Base-by-base conservation (phyloP, 64 coral and sea anemone genomes). In the Montipora sp. region DNA sequence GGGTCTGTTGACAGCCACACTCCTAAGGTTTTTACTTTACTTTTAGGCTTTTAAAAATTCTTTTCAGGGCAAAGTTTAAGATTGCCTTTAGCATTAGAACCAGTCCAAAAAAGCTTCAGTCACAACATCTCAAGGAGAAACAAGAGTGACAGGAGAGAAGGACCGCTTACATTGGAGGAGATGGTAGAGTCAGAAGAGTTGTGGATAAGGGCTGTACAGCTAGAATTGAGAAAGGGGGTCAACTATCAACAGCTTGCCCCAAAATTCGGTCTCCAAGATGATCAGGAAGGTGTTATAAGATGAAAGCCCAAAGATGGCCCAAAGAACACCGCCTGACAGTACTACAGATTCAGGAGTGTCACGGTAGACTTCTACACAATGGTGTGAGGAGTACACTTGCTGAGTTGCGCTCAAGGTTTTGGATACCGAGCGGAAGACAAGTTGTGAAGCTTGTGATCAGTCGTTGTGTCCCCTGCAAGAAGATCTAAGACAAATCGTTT, bases 181-280 rank as follows among this genome's bases (percentile, higher is more conserved):
- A 47, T 92, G 13, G 74, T 22, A 8, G 55, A 16, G 74, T 83
- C 82, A 27, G 76, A 83, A 11, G 75, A 75, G 3, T 11, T 74
- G 16, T 88, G 84, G 94, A 92, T 95, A 51, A 77, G 47, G 47
- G 77, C 86, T 45, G 49, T 13, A 51, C 94, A 95, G 73, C 59
- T n/a, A 77, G 89, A 91, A 6, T 18, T 76, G 55, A 36, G 77
- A 44, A 68, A 75, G 21, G 81, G 57, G 7, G 55, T 24, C 8
- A 83, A 78, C 58, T 92, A 24, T 73, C 81, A 80, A 22, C 89
- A 80, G 7, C n/a, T 95, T 4, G 53, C 73, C 4, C 4, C 18
- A 67, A 77, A 95, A 48, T 66, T 95, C 11, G 51, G 89, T 5
- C 82, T 95, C 16, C 79, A 65, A 59, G 91, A 75, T 15, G 59